Conservation (phyloP, 2,888 invertebrate genomes). For the Tetragonisca angustula region DNA sequence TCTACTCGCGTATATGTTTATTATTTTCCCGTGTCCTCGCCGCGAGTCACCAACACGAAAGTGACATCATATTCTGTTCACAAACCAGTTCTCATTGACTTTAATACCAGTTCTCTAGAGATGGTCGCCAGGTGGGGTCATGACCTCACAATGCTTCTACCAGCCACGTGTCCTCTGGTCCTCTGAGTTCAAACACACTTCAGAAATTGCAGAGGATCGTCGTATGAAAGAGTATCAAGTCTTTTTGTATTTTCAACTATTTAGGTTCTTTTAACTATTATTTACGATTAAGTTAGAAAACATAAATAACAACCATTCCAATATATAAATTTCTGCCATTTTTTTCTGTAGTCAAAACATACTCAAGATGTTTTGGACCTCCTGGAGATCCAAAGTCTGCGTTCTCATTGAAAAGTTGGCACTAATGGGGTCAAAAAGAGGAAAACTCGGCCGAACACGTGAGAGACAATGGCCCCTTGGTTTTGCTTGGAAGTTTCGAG, state of each 20-base stretch:
- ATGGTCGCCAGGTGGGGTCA: conserved; percentile 49
- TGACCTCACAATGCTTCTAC: conserved; percentile 42
- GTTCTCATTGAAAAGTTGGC: background rate
- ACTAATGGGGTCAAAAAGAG: conserved; percentile 13
- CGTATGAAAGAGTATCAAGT: background rate
- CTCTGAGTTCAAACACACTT: background rate
- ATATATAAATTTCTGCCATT: too few species aligned
- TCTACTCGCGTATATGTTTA: conserved; percentile 42
- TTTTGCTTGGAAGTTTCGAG: conserved; percentile 54
- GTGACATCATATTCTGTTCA: conserved; percentile 73
- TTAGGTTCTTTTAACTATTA: too few species aligned
- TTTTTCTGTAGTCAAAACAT: too few species aligned
- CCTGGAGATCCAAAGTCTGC: background rate
- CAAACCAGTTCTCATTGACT: conserved; percentile 76
- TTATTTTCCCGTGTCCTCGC: conserved; percentile 44
- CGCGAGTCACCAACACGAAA: conserved; percentile 60
- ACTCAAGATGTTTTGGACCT: too few species aligned
- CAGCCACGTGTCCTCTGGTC: conserved; percentile 16
- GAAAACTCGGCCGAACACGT: conserved; percentile 50
- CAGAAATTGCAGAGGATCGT: background rate
- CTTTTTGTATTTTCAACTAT: background rate
- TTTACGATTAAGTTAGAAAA: too few species aligned
- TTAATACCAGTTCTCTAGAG: conserved; percentile 71
- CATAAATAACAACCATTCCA: too few species aligned
- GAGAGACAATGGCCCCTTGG: conserved; percentile 63